Percentiles rank a stretch among this genome's conserved stretches.
These are phyloP conservation scores for Alectura lathami DNA, from an alignment of 2,113 vertebrate species.

Conservation along the genomic window DNA sequence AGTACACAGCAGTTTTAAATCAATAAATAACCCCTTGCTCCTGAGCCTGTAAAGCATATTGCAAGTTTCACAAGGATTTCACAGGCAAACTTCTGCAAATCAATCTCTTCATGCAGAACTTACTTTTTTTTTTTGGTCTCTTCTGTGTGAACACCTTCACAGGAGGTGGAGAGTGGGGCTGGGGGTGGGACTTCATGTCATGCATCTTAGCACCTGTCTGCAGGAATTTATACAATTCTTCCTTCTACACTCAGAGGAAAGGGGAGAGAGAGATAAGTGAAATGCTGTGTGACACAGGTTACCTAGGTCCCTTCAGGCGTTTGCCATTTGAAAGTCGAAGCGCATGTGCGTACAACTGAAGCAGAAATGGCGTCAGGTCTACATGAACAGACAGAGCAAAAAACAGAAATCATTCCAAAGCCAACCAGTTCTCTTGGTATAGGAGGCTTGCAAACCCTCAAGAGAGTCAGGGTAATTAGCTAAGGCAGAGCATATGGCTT, in stretches of 20 bases:
- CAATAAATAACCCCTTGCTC: not conserved
- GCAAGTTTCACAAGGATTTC: not conserved
- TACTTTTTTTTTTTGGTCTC: not conserved
- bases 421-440: not conserved
- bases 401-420: not conserved
- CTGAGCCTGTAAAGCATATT: not conserved
- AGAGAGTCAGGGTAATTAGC: not conserved
- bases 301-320: not conserved
- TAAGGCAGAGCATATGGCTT: not conserved
- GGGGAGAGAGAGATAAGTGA: not conserved
- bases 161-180: not conserved
- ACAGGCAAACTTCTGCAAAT: not conserved
- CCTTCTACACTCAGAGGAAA: not conserved
- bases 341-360: not conserved
- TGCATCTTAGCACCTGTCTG: not conserved
- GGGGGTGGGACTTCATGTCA: fast-evolving
- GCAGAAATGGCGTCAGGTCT: not conserved
- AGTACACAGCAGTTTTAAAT: not conserved
- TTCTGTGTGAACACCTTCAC: not conserved
- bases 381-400: not conserved
- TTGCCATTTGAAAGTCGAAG: not conserved
- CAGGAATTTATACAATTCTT: not conserved
- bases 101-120: not conserved
- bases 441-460: not conserved
- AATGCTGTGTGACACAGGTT: not conserved